Percentiles rank a stretch among this genome's conserved stretches.
These are phyloP conservation scores for Malurus elegans DNA, from an alignment of 2,113 vertebrate species.

Conservation along the genomic window DNA sequence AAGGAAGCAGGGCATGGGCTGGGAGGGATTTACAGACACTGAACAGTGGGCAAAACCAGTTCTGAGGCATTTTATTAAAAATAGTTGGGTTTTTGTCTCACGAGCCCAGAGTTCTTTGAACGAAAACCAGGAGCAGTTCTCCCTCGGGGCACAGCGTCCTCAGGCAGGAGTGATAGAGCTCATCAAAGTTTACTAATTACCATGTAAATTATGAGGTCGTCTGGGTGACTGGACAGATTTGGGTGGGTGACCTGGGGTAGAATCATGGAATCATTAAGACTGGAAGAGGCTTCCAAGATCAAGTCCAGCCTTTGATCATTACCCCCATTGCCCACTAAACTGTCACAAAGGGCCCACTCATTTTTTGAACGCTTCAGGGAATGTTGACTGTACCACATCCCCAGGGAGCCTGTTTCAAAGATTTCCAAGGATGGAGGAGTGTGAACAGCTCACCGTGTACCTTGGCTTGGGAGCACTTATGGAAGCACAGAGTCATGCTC, in stretches of 20 bases:
- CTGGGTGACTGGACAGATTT: not conserved
- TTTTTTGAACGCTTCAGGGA: not conserved
- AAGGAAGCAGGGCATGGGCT: not conserved
- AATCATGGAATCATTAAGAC: not conserved
- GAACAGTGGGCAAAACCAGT: not conserved
- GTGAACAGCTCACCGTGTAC: not conserved
- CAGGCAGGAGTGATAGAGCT: not conserved
- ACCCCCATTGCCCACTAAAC: not conserved
- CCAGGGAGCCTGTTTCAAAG: not conserved
- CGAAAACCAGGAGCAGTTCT: not conserved
- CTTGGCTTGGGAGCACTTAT: not conserved
- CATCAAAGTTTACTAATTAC: not conserved
- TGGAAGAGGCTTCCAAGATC: not conserved
- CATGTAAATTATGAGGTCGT: not conserved
- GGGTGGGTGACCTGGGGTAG: not conserved
- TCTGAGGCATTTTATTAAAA: not conserved
- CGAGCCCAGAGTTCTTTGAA: not conserved
- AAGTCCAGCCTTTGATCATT: not conserved
- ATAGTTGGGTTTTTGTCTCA: not conserved
- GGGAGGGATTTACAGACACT: not conserved
- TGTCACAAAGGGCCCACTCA: rapidly evolving
- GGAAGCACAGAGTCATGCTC: not conserved
- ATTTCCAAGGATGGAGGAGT: not conserved
- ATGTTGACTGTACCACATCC: not conserved
- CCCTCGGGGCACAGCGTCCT: not conserved